phyloP scores from a whole-genome alignment of 2,797 vertebrate species.

The Nannoperca obscura region DNA sequence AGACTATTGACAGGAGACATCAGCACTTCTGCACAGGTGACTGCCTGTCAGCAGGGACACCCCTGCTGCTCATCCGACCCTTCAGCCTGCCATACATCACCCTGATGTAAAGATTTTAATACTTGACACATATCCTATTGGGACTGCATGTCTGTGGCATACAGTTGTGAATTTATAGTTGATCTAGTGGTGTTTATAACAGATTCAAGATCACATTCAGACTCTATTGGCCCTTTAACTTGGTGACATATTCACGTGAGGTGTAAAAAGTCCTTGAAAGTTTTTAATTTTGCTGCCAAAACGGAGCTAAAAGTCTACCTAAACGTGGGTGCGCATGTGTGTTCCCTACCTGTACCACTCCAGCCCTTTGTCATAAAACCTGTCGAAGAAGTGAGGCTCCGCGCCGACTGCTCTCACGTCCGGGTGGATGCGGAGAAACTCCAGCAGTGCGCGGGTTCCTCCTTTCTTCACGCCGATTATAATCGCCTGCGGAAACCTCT shows the following conservation, averaged over 20 bases:
- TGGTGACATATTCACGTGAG: background rate
- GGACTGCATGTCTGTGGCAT: background rate
- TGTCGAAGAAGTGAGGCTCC: slow-evolving; percentile 95
- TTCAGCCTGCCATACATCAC: slow-evolving; percentile 39
- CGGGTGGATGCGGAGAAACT: slow-evolving; percentile 93
- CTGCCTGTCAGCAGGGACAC: slow-evolving; percentile 23
- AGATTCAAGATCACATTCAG: background rate
- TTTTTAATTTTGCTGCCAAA: background rate
- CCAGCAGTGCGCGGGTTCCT: slow-evolving; percentile 92
- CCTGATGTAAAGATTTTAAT: background rate
- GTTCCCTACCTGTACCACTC: slow-evolving; percentile 92
- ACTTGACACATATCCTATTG: background rate
- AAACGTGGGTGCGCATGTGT: background rate
- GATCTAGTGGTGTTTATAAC: background rate
- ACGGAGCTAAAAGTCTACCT: background rate
- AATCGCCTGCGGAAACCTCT: slow-evolving; percentile 90
- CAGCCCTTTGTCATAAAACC: slow-evolving; percentile 91
- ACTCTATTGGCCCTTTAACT: background rate
- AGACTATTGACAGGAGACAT: slow-evolving; percentile 57
- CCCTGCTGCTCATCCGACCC: slow-evolving; percentile 36
- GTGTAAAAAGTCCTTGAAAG: background rate
- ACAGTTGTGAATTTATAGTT: background rate
- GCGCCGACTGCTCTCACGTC: slow-evolving; percentile 92
- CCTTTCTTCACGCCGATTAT: slow-evolving; percentile 96
- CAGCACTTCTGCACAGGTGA: slow-evolving; percentile 48